Percentiles rank a stretch among this genome's conserved stretches.
These are phyloP conservation scores for Pseudorasbora parva DNA, from an alignment of 2,113 vertebrate genomes.

Conservation along the genomic window DNA sequence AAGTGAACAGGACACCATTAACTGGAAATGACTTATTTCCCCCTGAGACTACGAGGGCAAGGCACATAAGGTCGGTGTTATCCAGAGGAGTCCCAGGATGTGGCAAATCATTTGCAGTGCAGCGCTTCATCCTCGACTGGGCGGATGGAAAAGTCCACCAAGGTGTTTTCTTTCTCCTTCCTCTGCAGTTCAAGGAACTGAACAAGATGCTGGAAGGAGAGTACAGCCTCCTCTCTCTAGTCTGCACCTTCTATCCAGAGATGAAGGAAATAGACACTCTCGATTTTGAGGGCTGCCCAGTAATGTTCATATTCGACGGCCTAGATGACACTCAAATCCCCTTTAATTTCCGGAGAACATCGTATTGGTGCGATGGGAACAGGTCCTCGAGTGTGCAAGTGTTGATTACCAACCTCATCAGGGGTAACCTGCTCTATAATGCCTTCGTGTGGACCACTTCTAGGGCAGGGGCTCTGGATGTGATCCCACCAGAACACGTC, in stretches of 20 bases:
- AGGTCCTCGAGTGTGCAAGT: slow-evolving; percentile 34
- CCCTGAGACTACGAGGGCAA: rapidly evolving
- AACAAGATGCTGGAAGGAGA: slow-evolving; percentile 55
- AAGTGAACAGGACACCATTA: slow-evolving; percentile 3
- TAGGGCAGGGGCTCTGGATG: slow-evolving; percentile 52
- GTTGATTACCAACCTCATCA: slow-evolving; percentile 72
- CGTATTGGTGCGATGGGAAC: slow-evolving; percentile 46
- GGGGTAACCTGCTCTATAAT: slow-evolving; percentile 61
- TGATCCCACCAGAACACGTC: slow-evolving; percentile 61
- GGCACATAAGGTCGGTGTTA: slow-evolving; percentile 36
- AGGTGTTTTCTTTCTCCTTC: slow-evolving; percentile 68
- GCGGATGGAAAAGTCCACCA: slow-evolving; percentile 59
- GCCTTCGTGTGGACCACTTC: slow-evolving; percentile 56
- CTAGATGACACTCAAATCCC: slow-evolving; percentile 66
- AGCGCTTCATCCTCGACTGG: slow-evolving; percentile 73
- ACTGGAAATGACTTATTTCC: slow-evolving; percentile 59
- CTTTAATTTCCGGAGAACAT: slow-evolving; percentile 63
- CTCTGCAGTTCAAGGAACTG: slow-evolving; percentile 68
- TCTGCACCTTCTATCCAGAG: slow-evolving; percentile 69
- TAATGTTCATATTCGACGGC: slow-evolving; percentile 73
- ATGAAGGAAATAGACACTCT: slow-evolving; percentile 63
- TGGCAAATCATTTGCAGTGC: slow-evolving; percentile 69
- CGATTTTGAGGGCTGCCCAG: slow-evolving; percentile 54
- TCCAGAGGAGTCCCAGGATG: slow-evolving; percentile 66
- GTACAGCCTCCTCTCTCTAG: slow-evolving; percentile 62